Evolutionary conservation across 2,113 vertebrate species (phyloP).

Genomic region (Campylomormyrus numenius): DNA sequence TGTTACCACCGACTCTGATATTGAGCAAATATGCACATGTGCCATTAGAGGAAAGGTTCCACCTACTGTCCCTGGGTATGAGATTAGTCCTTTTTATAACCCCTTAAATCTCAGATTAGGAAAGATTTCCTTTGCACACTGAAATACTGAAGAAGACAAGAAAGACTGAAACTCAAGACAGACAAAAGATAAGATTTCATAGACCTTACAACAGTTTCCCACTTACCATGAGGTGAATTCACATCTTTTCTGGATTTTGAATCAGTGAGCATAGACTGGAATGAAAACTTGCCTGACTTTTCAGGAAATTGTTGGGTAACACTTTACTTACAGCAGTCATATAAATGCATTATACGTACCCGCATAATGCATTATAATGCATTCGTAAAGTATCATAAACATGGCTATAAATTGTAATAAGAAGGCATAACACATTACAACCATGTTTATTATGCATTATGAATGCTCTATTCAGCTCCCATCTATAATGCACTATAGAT

Average conservation of each 20-base stretch:
- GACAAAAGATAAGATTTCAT: neutral
- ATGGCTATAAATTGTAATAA: neutral
- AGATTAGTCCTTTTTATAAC: neutral
- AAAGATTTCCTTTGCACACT: neutral
- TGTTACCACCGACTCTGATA: neutral
- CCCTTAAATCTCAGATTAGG: neutral
- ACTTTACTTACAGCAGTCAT: neutral
- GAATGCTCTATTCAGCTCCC: neutral
- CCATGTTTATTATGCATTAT: neutral
- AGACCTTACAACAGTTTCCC: neutral
- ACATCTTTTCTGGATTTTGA: neutral
- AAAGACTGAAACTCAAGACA: neutral
- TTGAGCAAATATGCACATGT: neutral
- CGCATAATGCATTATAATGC: neutral
- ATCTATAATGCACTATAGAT: no score
- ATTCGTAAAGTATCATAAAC: neutral
- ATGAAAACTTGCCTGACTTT: neutral
- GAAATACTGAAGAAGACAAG: neutral
- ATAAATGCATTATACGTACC: neutral
- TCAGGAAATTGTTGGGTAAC: neutral
- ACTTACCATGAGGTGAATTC: neutral
- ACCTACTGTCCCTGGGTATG: neutral
- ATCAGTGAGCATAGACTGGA: neutral
- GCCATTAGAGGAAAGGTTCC: neutral
- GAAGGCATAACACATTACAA: neutral